phyloP scores from a whole-genome alignment of 2,797 vertebrate species.

The Astyanax mexicanus region DNA sequence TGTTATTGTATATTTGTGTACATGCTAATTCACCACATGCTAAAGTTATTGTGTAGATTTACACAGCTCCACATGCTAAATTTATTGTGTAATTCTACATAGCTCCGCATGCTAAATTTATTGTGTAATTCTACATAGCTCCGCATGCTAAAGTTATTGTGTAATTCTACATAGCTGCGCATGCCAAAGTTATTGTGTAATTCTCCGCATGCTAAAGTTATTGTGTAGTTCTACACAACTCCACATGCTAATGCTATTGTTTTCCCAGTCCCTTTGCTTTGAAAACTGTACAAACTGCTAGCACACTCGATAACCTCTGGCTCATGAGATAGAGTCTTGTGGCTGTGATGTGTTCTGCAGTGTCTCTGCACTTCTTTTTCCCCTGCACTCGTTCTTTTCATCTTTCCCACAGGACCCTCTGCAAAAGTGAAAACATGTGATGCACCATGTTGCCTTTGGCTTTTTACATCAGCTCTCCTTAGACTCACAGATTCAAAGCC shows the following conservation, averaged over 20 bases:
- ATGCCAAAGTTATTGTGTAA: not conserved
- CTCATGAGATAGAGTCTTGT: not conserved
- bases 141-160: not conserved
- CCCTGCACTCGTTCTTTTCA: not conserved
- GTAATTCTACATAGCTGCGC: not conserved
- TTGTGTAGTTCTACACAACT: not conserved
- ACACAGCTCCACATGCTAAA: not conserved
- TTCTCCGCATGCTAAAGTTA: not conserved
- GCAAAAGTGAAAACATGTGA: constrained; percentile 12
- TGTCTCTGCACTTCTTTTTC: not conserved
- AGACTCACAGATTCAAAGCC: not conserved
- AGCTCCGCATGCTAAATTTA: not conserved
- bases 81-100: not conserved
- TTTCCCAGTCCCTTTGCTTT: not conserved
- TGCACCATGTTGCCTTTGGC: not conserved
- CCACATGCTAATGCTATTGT: not conserved
- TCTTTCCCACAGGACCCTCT: constrained; percentile 12
- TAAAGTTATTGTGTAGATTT: not conserved
- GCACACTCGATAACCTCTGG: not conserved
- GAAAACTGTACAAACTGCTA: not conserved
- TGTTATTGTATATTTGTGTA: too few species aligned
- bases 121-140: not conserved
- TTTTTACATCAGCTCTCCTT: constrained; percentile 9
- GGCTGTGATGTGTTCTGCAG: constrained; percentile 5
- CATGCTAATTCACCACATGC: too few species aligned